A percentile compares a stretch with the other conserved stretches of the same genome.
phyloP scores from a whole-genome alignment of 2,888 invertebrate genomes.

The Scelioninae gen. 2 region DNA sequence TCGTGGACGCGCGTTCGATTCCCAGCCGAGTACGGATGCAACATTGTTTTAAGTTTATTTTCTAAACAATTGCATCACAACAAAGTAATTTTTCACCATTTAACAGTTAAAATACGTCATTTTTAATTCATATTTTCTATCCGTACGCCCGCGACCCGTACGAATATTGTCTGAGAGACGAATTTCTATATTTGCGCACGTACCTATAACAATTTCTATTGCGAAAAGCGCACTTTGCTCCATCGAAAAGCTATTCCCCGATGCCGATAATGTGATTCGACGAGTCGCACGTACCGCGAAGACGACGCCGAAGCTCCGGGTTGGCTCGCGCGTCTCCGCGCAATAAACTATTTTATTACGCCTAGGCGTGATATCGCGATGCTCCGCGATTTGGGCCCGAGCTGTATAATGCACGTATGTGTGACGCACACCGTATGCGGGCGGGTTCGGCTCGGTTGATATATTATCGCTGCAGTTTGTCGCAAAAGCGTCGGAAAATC shows the following conservation, averaged over 20 bases:
- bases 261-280: constrained; percentile 40
- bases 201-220: too few relatives aligned
- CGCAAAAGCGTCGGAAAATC: constrained; percentile 60
- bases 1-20: too few relatives aligned
- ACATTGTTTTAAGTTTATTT: too few relatives aligned
- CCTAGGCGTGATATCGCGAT: constrained; percentile 49
- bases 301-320: constrained; percentile 14
- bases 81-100: too few relatives aligned
- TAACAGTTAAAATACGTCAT: too few relatives aligned
- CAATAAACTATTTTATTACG: constrained; percentile 56
- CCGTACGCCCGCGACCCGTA: too few relatives aligned
- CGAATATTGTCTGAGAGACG: too few relatives aligned
- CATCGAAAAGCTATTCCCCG: constrained; percentile 26
- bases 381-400: constrained; percentile 26
- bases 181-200: too few relatives aligned
- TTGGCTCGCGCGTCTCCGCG: constrained; percentile 22
- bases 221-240: constrained; percentile 16
- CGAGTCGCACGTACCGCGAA: constrained; percentile 19
- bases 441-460: constrained; percentile 43
- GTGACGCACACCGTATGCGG: constrained; percentile 43
- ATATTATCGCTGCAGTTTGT: constrained; percentile 61
- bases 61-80: too few relatives aligned
- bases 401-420: constrained; percentile 47
- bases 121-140: too few relatives aligned
- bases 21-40: too few relatives aligned